Percentiles rank a stretch among this genome's conserved stretches.
Conservation (phyloP, 2,888 invertebrate species). For the Tillus elongatus region DNA sequence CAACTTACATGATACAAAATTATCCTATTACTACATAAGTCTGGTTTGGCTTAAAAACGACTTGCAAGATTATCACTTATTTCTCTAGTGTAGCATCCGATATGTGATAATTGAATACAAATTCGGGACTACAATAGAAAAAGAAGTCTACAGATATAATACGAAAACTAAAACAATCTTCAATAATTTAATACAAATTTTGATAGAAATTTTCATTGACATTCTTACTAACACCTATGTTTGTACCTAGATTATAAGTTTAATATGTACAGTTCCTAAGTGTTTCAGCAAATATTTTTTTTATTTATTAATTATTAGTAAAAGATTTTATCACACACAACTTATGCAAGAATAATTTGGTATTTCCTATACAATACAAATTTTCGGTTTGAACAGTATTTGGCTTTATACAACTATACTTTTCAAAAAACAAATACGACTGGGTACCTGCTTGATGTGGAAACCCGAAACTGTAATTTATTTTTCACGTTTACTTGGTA, state of each 20-base stretch:
- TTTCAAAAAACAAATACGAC: too few relatives aligned
- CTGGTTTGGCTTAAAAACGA: slow-evolving; percentile 25
- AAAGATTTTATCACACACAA: slow-evolving; percentile 21
- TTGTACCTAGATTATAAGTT: slow-evolving; percentile 26
- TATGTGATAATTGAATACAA: too few relatives aligned
- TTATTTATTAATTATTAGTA: slow-evolving; percentile 19
- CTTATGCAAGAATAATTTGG: slow-evolving; percentile 10
- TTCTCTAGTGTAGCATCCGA: too few relatives aligned
- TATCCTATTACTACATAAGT: slow-evolving; percentile 22
- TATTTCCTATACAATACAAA: slow-evolving; percentile 6
- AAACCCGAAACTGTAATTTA: too few relatives aligned
- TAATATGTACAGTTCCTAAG: slow-evolving; percentile 24
- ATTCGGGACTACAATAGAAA: too few relatives aligned
- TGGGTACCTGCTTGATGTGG: too few relatives aligned
- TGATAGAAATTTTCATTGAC: slow-evolving; percentile 28
- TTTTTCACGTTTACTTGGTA: too few relatives aligned
- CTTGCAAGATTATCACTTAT: too few relatives aligned
- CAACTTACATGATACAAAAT: slow-evolving; percentile 27
- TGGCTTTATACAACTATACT: too few relatives aligned
- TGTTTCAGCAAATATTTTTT: slow-evolving; percentile 16
- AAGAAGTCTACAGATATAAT: slow-evolving; percentile 4
- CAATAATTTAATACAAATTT: slow-evolving; percentile 19
- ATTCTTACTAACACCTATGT: slow-evolving; percentile 26
- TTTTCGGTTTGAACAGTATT: slow-evolving; percentile 7
- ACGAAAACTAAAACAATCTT: slow-evolving; percentile 10